Evolutionary conservation across 2,113 vertebrate genomes (phyloP), one percentile per base, ranked within the genome.

Genomic region (Ia io): DNA sequence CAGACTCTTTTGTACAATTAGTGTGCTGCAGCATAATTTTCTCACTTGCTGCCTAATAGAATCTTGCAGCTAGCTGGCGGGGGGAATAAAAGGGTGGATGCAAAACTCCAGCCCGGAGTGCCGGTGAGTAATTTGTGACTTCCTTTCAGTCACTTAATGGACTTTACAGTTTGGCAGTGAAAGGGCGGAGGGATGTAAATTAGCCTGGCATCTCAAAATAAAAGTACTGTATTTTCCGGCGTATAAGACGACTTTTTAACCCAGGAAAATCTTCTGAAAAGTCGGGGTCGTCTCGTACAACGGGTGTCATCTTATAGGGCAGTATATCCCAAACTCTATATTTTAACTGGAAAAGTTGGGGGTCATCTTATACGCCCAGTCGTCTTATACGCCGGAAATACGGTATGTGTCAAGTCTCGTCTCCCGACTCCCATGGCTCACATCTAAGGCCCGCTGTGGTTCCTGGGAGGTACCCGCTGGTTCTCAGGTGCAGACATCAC

Each of bases 1-100:
- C 96, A 96, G 97, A 97, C 83, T 95, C 94, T 98, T 98, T 87
- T 96, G 95, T 96, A 97, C 98, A 97, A 98, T 98, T 98, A 98
- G 98, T 98, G 98, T 97, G 96, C 95, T 96, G 98, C 98, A 96
- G 97, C 97, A 97, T 97, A 90, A 98, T 98, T 98, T 98, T 97
- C 98, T 98, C 97, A 97, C 97, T 98, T 97, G 95, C 95, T 94
- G 83, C 94, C 97, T 98, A 98, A 98, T 94, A 98, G 97, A 98
- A 98, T 96, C 63, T 37, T 98, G 90, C 91, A 97, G 97, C 97
- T 97, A 83, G 91, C 95, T 98, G 98, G 98, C 84, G 93, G 97
- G 96, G 61, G 90, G 97, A 98, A 93, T 98, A 98, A 98, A 96
- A 98, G 97, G 1, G 11, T 93, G 30, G 73, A 91, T 94, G 95